Percentiles rank a stretch among this genome's conserved stretches.
These are phyloP conservation scores for Sinocyclocheilus maitianheensis DNA, from an alignment of 2,113 vertebrate species.

Conservation along the genomic window DNA sequence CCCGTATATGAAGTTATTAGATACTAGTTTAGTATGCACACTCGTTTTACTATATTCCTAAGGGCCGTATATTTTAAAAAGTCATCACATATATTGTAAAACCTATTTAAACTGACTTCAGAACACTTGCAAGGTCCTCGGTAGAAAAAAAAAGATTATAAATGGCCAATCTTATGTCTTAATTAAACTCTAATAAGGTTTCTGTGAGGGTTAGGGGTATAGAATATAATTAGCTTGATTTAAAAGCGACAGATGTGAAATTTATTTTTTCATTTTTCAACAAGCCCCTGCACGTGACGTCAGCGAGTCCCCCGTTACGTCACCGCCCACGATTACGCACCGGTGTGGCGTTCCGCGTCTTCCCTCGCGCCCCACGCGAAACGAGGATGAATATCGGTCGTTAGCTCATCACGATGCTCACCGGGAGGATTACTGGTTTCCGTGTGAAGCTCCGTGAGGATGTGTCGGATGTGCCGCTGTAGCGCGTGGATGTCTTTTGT, in stretches of 20 bases:
- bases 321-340: slow-evolving; percentile 18
- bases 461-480: slow-evolving; percentile 3
- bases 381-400: background rate
- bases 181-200: background rate
- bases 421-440: background rate
- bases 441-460: slow-evolving; percentile 12
- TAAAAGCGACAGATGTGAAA: background rate
- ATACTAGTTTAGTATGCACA: too few relatives aligned
- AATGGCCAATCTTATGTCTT: background rate
- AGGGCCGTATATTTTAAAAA: too few relatives aligned
- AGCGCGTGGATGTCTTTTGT: slow-evolving; percentile 28
- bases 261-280: background rate
- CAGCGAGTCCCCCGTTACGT: slow-evolving; percentile 35
- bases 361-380: slow-evolving; percentile 28
- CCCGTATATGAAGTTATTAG: too few relatives aligned
- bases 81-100: too few relatives aligned
- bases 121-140: background rate
- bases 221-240: background rate
- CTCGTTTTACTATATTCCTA: too few relatives aligned
- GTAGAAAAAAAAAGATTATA: background rate
- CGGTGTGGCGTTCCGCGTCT: background rate
- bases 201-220: background rate
- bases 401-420: background rate
- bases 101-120: background rate
- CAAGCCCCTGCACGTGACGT: slow-evolving; percentile 21